A percentile compares a stretch with the other conserved stretches of the same genome.
Evolutionary conservation across 53 echinoderm and acorn worm genomes (phyloP).

Genomic region (Paracentrotus lividus): DNA sequence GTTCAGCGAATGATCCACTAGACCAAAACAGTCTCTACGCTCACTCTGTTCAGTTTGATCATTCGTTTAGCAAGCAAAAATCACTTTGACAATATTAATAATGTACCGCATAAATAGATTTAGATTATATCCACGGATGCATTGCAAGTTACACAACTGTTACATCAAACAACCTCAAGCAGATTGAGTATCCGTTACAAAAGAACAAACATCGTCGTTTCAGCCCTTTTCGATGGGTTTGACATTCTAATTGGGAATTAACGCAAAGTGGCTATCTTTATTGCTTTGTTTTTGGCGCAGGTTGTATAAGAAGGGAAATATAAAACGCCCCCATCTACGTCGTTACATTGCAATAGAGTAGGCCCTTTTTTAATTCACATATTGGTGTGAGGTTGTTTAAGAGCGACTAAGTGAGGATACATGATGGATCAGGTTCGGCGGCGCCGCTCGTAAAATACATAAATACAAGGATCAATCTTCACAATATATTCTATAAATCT

Average conservation of each 20-base stretch:
- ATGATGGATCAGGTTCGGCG: not conserved
- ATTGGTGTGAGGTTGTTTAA: not conserved
- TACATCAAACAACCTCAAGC: not conserved
- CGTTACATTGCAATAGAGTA: not conserved
- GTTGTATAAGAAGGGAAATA: not conserved
- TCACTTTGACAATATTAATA: too few relatives aligned
- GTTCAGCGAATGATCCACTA: too few relatives aligned
- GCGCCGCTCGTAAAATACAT: not conserved
- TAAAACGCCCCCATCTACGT: conserved; percentile 6
- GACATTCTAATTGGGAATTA: not conserved
- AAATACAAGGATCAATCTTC: too few relatives aligned
- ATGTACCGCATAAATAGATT: too few relatives aligned
- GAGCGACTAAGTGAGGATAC: not conserved
- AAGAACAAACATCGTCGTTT: not conserved
- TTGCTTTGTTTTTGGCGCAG: conserved; percentile 1
- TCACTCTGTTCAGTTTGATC: too few relatives aligned
- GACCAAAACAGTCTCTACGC: too few relatives aligned
- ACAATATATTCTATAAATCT: too few relatives aligned
- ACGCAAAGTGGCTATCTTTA: conserved; percentile 12
- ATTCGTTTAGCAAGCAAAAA: too few relatives aligned
- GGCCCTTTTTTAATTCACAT: not conserved
- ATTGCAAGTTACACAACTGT: not conserved
- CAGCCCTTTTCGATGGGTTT: not conserved
- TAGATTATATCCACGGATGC: not conserved
- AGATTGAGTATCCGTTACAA: not conserved